A percentile compares a stretch with the other conserved stretches of the same genome.
phyloP scores from a whole-genome alignment of 2,797 vertebrate genomes.

The Helicolenus hilgendorfi region DNA sequence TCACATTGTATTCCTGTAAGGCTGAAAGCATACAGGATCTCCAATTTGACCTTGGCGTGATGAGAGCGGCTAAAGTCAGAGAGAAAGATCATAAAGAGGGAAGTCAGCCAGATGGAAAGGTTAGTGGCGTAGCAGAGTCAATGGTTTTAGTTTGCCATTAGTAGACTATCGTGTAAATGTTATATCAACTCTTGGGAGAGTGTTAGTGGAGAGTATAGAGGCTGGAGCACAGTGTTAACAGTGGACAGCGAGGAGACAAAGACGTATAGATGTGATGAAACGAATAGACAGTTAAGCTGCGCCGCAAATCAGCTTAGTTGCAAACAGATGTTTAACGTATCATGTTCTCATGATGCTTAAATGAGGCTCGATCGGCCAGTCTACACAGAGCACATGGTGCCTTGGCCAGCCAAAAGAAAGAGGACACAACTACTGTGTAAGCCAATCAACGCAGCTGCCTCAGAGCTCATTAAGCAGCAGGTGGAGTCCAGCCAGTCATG shows the following conservation, averaged over 20 bases:
- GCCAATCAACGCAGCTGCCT: slow-evolving; percentile 16
- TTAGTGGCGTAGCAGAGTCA: slow-evolving; percentile 59
- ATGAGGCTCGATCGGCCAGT: slow-evolving; percentile 5
- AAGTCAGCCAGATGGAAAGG: slow-evolving; percentile 70
- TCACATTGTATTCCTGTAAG: slow-evolving; percentile 35
- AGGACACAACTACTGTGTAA: not conserved
- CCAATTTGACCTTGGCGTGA: slow-evolving; percentile 46
- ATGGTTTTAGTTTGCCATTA: slow-evolving; percentile 52
- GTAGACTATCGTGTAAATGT: slow-evolving; percentile 34
- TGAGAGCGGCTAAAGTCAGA: slow-evolving; percentile 32
- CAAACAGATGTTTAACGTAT: slow-evolving; percentile 48
- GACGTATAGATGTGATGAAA: slow-evolving; percentile 38
- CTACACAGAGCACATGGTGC: slow-evolving; percentile 11
- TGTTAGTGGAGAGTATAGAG: slow-evolving; percentile 28
- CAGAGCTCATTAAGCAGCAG: slow-evolving; percentile 31
- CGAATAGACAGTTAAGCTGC: slow-evolving; percentile 16
- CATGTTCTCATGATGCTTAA: slow-evolving; percentile 11
- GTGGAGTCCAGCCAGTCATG: slow-evolving; percentile 8
- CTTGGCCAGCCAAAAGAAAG: slow-evolving; percentile 22
- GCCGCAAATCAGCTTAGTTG: slow-evolving; percentile 18
- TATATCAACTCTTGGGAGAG: slow-evolving; percentile 27
- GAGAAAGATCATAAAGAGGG: slow-evolving; percentile 44
- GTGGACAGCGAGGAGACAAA: slow-evolving; percentile 14
- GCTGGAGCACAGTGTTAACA: slow-evolving; percentile 30
- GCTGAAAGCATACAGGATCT: slow-evolving; percentile 48